Conservation (phyloP, 2,888 invertebrate species). For the Polyommatus iphigenia region DNA sequence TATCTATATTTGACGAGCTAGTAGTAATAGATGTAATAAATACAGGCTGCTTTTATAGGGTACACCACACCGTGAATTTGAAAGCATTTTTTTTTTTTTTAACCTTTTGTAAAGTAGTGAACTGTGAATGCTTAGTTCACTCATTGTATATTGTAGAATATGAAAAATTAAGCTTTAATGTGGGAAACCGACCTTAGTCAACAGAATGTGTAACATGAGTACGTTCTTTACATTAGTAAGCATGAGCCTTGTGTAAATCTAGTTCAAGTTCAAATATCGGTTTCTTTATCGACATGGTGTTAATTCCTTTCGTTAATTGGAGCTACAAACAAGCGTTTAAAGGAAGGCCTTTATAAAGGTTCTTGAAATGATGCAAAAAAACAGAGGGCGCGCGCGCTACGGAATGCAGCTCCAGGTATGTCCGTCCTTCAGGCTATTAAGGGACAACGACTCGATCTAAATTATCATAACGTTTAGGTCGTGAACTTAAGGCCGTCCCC, state of each 20-base stretch:
- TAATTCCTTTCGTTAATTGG: slow-evolving; percentile 8
- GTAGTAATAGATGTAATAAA: too few relatives aligned
- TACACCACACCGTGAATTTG: background rate
- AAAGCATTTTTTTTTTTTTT: background rate
- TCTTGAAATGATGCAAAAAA: slow-evolving; percentile 38
- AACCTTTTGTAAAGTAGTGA: background rate
- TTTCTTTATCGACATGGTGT: background rate
- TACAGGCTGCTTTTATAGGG: background rate
- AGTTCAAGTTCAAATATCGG: slow-evolving; percentile 22
- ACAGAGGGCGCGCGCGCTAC: slow-evolving; percentile 45
- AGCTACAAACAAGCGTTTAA: slow-evolving; percentile 10
- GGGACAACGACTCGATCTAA: slow-evolving; percentile 63
- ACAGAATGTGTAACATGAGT: background rate
- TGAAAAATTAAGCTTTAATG: background rate
- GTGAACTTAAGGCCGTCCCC: too few relatives aligned
- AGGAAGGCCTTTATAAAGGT: slow-evolving; percentile 23
- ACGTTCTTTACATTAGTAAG: background rate
- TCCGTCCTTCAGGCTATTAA: slow-evolving; percentile 71
- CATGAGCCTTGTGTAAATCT: slow-evolving; percentile 1
- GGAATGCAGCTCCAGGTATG: slow-evolving; percentile 49
- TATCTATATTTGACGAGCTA: too few relatives aligned
- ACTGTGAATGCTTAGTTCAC: background rate
- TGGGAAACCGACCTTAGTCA: background rate
- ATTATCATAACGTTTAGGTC: slow-evolving; percentile 58
- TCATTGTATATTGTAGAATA: background rate